These are phyloP conservation scores for Peucedramus taeniatus DNA, from an alignment of 2,113 vertebrate genomes.

Conservation along the genomic window DNA sequence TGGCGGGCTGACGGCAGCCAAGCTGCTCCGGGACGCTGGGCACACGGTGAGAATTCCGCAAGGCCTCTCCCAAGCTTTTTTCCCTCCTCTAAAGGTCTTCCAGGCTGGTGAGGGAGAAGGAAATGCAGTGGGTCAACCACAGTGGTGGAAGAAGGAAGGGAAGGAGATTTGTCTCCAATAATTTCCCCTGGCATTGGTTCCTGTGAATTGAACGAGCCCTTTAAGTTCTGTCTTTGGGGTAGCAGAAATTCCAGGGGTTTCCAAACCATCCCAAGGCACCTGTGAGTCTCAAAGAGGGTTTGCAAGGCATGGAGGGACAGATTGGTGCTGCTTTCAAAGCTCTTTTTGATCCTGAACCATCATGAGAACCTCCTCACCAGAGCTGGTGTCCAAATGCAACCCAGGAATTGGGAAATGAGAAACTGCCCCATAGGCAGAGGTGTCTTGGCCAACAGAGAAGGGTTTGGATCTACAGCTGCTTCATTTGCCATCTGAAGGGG, in stretches of 20 bases:
- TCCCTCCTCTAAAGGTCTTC: too few species aligned
- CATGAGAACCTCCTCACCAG: neutral
- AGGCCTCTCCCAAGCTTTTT: accelerated
- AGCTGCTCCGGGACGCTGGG: neutral
- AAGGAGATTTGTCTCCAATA: accelerated
- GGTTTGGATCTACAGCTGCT: neutral
- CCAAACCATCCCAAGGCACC: neutral
- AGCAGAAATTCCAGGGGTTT: neutral
- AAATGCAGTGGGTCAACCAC: accelerated
- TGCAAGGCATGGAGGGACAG: neutral
- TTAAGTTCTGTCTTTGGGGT: accelerated
- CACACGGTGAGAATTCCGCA: neutral
- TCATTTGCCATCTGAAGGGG: neutral
- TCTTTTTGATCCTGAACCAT: neutral
- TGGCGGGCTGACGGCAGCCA: neutral
- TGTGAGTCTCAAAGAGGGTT: neutral
- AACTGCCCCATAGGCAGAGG: neutral
- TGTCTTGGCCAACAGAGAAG: neutral
- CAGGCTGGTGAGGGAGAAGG: neutral
- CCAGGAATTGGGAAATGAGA: neutral
- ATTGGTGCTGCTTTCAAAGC: neutral
- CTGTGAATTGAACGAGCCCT: accelerated
- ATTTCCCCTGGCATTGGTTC: accelerated
- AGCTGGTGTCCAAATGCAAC: accelerated
- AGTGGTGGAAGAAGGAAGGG: neutral